Percentiles rank a stretch among this genome's conserved stretches.
phyloP scores from a whole-genome alignment of 2,797 vertebrate genomes.

The Glyptemys insculpta region DNA sequence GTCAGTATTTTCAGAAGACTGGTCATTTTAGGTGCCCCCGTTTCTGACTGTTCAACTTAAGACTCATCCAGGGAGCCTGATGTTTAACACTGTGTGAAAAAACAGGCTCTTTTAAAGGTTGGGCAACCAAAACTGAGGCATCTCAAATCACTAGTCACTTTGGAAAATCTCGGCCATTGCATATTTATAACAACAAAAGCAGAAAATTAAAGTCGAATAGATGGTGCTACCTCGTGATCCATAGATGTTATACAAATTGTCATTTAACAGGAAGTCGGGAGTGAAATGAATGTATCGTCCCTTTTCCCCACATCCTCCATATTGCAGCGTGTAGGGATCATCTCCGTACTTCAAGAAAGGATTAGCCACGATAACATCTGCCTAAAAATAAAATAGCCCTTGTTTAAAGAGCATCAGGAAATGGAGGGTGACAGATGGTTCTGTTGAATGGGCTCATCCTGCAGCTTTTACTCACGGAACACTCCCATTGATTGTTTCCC shows the following conservation, averaged over 20 bases:
- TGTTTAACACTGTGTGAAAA: neutral
- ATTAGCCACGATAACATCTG: slow-evolving; percentile 79
- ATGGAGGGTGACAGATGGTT: neutral
- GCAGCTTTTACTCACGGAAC: no score
- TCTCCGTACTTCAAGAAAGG: slow-evolving; percentile 57
- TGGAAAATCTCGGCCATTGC: neutral
- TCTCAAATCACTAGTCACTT: neutral
- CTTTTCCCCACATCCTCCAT: slow-evolving; percentile 77
- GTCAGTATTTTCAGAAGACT: neutral
- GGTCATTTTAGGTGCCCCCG: neutral
- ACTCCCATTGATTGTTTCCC: neutral
- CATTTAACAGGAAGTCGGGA: slow-evolving; percentile 76
- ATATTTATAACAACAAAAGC: neutral
- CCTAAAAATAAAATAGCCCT: slow-evolving; percentile 64
- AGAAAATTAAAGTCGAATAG: slow-evolving; percentile 3
- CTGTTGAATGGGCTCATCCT: neutral
- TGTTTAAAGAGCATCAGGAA: neutral
- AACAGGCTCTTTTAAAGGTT: neutral
- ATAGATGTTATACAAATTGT: slow-evolving; percentile 52
- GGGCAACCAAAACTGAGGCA: neutral
- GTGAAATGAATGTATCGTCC: slow-evolving; percentile 83
- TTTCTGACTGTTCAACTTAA: neutral
- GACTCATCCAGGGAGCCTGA: neutral
- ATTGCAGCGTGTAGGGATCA: slow-evolving; percentile 81
- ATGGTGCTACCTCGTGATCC: slow-evolving; percentile 77